Evolutionary conservation across 35 echinoderm and acorn worm genomes (phyloP), one percentile per base, ranked within the genome.

Genomic region (Apostichopus parvimensis): DNA sequence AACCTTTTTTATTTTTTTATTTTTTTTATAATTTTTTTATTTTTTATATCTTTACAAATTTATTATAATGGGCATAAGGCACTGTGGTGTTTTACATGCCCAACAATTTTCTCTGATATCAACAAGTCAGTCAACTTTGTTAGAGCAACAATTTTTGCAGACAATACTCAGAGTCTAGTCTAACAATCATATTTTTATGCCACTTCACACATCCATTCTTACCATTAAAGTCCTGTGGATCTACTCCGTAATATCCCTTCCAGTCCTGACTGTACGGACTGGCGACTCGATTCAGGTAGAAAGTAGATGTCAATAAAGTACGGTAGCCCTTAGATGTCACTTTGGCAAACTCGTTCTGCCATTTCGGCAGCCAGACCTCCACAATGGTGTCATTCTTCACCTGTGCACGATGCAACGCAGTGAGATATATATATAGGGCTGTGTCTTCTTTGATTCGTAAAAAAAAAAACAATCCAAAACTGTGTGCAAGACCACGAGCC

Each of bases 161-260:
- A 4, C 34, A 45, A 45, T 45, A 45, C 34, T 45, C 34, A 45
- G 34, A 4, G 34, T 4, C 34, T 28, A 28, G 1, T 45, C 34
- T 45, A 45, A 45, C 34, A 45, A 45, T 45, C 34, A 45, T 45
- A 45, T 45, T 45, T 45, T 45, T 45, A 45, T 45, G 34, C 58
- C 12, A 90, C 12, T 56, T 57, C 89, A 91, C 89, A 77, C 89
- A 56, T 79, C 89, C 59, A 57, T 91, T 91, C 57, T 86, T 79
- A 98, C 96, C 96, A 71, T 53, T 92, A 84, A 98, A 95, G 54
- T 93, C 87, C 6, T 73, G 77, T 11, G 94, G 94, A 18, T 98
- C 92, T 28, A 98, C 94, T 14, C 8, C n/a, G 80, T 98, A 98
- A n/a, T 89, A 87, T 5, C 26, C 52, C 34, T 89, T 88, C 96